Evolutionary conservation across 2,888 invertebrate genomes (phyloP), one percentile per base, ranked within the genome.

Genomic region (Trichopoda pennipes): DNA sequence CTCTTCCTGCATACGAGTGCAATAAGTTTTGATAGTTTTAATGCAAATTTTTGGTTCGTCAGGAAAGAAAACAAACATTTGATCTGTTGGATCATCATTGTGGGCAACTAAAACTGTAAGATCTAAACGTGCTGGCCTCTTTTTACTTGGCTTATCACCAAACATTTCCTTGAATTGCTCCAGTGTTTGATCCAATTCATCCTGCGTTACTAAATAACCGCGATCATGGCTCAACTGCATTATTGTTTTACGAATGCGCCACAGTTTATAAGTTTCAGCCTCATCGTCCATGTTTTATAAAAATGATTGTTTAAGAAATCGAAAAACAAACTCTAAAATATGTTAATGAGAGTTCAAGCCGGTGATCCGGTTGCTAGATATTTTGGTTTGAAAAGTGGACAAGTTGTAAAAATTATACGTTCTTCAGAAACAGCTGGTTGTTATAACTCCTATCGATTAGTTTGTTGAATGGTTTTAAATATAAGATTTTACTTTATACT

Each of bases 171-270:
- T 99, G 90, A 99, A 99, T 87, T 99, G 97, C 83, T 99, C 99
- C 84, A 99, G 91, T 0, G 98, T 99, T 92, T 99, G 99, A 91
- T 99, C 99, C 93, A 99, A 96, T 93, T 99, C 99, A 92, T 99
- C 99, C 91, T 99, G 99, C 0, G 99, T 99, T 1, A 99, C 99
- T 84, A 99, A 92, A 91, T 99, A 99, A 55, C 99, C 99, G 85
- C 99, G 94, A 90, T 99, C 99, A 91, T 99, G 99, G 88, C 99
- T 99, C 75, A 99, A 92, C 95, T 99, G 99, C 98, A 99, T 98
- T 44, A 99, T 97, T 14, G 99, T 99, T 93, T 99, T 99, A 72
- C 99, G 94, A 86, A 99, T 98, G 87, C 99, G 93, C 99, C 99
- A 99, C 61, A 99, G 91, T 92, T 98, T 99, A 90, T 99, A 99